These are phyloP conservation scores for Cyanoderma ruficeps DNA, from an alignment of 2,113 vertebrate genomes.

Conservation along the genomic window DNA sequence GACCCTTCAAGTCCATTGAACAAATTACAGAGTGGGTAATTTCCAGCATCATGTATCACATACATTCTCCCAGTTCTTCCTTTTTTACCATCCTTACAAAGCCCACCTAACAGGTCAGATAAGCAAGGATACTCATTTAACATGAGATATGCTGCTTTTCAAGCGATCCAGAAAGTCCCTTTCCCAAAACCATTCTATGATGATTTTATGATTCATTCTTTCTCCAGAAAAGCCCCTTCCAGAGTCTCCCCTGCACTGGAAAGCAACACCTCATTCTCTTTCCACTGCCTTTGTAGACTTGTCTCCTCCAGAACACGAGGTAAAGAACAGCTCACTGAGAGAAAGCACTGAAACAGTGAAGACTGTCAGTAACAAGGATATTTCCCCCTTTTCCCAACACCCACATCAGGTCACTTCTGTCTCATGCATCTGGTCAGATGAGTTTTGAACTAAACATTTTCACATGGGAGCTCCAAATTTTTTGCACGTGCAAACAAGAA, in stretches of 20 bases:
- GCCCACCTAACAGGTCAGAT: not conserved
- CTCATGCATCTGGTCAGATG: not conserved
- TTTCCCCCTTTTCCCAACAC: not conserved
- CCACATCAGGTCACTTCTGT: not conserved
- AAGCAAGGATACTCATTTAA: not conserved
- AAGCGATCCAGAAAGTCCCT: not conserved
- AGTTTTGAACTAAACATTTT: not conserved
- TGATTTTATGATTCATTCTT: not conserved
- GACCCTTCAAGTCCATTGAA: not conserved
- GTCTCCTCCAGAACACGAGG: rapidly evolving
- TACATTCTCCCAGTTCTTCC: not conserved
- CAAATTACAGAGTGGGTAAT: not conserved
- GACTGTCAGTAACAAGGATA: rapidly evolving
- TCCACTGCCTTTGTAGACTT: not conserved
- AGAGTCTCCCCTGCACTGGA: not conserved
- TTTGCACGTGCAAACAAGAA: not conserved
- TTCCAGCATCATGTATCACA: rapidly evolving
- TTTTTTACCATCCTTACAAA: not conserved
- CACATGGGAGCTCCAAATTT: not conserved
- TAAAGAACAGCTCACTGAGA: not conserved
- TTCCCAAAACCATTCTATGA: not conserved
- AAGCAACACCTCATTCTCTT: not conserved
- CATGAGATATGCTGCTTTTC: not conserved
- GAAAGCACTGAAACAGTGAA: not conserved
- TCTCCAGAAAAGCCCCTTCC: not conserved